These are phyloP conservation scores for Sturmia bella DNA, from an alignment of 2,888 invertebrate genomes.

Conservation along the genomic window DNA sequence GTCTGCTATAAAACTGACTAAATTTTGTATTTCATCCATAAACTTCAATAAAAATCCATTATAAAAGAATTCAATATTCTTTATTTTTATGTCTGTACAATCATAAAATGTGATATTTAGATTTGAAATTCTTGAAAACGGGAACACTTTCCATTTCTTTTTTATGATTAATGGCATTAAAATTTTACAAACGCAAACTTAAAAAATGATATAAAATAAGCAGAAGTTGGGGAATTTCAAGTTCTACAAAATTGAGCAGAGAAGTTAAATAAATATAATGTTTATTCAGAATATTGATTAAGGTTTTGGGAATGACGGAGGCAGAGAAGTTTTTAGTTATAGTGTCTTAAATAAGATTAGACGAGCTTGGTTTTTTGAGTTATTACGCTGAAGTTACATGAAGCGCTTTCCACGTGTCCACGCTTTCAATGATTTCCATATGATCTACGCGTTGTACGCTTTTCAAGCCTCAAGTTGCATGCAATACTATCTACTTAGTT, in stretches of 20 bases:
- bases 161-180: constrained; percentile 66
- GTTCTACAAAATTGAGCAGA: background rate
- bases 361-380: too few species aligned
- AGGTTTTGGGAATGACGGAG: too few species aligned
- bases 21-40: constrained; percentile 39
- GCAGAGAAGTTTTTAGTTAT: too few species aligned
- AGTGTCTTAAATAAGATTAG: too few species aligned
- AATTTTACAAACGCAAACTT: too few species aligned
- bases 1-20: constrained; percentile 16
- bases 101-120: constrained; percentile 40
- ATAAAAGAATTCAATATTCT: constrained; percentile 31
- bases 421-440: too few species aligned
- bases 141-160: constrained; percentile 62
- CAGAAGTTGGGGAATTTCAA: constrained; percentile 25
- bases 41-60: constrained; percentile 36
- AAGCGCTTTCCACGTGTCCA: too few species aligned
- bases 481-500: too few species aligned
- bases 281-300: too few species aligned
- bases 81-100: constrained; percentile 30
- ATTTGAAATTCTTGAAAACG: background rate
- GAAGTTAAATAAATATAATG: background rate
- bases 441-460: too few species aligned
- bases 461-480: too few species aligned
- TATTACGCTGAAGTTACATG: too few species aligned
- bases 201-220: constrained; percentile 2